Conservation (phyloP, 2,113 vertebrate genomes). For the Urocolius indicus region DNA sequence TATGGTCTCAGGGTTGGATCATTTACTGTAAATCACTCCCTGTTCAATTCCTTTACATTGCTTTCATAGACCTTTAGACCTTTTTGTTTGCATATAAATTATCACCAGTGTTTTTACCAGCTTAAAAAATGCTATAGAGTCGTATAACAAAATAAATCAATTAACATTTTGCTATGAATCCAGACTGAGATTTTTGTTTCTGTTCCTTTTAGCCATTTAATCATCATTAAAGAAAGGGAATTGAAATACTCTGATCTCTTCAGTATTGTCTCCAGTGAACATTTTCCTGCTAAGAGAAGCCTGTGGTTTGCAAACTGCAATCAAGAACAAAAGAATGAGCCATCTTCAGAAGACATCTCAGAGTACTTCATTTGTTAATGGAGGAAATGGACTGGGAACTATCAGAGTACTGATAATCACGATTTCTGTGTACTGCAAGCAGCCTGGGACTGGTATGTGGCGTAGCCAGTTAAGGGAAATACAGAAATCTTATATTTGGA, state of each 20-base stretch:
- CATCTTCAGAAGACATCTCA: neutral
- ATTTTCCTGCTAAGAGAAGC: neutral
- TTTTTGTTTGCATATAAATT: neutral
- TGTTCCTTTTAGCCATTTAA: conserved; percentile 38
- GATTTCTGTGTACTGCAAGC: neutral
- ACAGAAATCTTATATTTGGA: neutral
- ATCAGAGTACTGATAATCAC: neutral
- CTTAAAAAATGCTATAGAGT: neutral
- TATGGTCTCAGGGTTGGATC: neutral
- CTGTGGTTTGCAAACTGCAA: conserved; percentile 12
- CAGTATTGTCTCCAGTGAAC: neutral
- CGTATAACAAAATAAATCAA: neutral
- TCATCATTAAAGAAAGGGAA: conserved; percentile 49
- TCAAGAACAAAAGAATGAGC: neutral
- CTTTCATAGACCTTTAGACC: neutral
- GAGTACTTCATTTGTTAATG: neutral
- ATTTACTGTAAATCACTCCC: neutral
- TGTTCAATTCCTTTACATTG: neutral
- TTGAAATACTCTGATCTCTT: neutral
- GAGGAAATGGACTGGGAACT: neutral
- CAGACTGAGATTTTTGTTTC: conserved; percentile 1
- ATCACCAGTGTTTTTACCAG: neutral
- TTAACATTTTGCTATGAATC: neutral
- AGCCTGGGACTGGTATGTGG: neutral
- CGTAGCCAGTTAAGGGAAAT: neutral